Evolutionary conservation across 2,113 vertebrate genomes (phyloP), one percentile per base, ranked within the genome.

Genomic region (Alexandromys fortis): DNA sequence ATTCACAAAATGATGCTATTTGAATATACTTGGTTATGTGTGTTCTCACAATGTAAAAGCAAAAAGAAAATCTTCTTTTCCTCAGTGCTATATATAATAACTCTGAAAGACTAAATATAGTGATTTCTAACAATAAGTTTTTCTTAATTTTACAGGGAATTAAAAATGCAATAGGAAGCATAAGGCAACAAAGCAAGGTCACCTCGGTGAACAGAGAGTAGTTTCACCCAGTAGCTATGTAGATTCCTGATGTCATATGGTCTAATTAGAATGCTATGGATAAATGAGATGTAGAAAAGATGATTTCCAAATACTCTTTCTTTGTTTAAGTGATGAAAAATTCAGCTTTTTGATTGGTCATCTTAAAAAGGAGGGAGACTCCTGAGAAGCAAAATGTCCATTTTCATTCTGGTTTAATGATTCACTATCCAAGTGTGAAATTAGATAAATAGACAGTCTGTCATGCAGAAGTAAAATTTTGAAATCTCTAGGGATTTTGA

Each of bases 401-500:
- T 96, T 98, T 97, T 97, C 92, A 96, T 97, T 96, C 73, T 94
- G 77, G 82, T 89, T 97, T 97, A 96, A 97, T 96, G 92, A 96
- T 82, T 94, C 52, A 89, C 82, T 85, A 93, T 89, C 10, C 90
- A 96, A 96, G 88, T 95, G 92, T 97, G 96, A 98, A 97, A 97
- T 97, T 97, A 97, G 86, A 79, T 92, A 96, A 96, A 96, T 91
- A 96, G 24, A 94, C 38, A 95, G 21, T 97, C 86, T 28, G 87
- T 94, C 88, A 90, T 86, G 91, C 77, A 89, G 47, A 96, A 55
- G 47, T 94, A 83, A 89, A 73, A 70, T 90, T 88, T 76, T 87
- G 24, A 96, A 92, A 90, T 94, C 72, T 77, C 47, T 63, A 30
- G 90, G 58, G 88, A 68, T 65, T 96, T 70, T 42, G 5, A 94